Evolutionary conservation across 2,888 invertebrate genomes (phyloP), one percentile per base, ranked within the genome.

Genomic region (Chrysolina haemoptera): DNA sequence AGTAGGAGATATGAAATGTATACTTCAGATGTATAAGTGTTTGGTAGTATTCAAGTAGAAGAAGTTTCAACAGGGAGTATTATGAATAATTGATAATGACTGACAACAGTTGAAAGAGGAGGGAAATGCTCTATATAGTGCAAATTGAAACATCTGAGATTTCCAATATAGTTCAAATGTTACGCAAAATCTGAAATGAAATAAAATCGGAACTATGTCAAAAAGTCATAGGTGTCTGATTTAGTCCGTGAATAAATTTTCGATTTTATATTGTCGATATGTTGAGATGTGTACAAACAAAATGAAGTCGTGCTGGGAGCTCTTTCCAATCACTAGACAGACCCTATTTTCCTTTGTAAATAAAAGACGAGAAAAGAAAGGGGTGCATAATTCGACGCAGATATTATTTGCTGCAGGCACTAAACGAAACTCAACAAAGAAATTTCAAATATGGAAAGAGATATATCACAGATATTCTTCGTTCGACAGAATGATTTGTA

Each of bases 301-400:
- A 53, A 67, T 53, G 41, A 35, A 43, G 16, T 53, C 67, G 18
- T 53, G 40, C 67, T 35, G 18, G 67, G 8, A 53, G 67, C 40
- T 41, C 18, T 41, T 18, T 67, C 35, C 67, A 53, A 53, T 67
- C 53, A 67, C 5, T 18, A 67, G 10, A 50, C 53, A 48, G 35
- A 53, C 40, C 41, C 18, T 18, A 53, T 67, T 40, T 67, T 40
- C 40, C 53, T 67, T 41, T 27, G 67, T 67, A 67, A 67, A 67
- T 50, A 67, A 40, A 53, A 53, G 53, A 40, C 20, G 18, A 40
- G 40, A 40, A 43, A 53, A 67, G 53, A 67, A 50, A 53, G 53
- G 67, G 67, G 67, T 67, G 67, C 67, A 67, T 67, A 67, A 53
- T 67, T 53, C 53, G 67, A 67, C 53, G 53, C 18, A 50, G 27